Evolutionary conservation across 2,113 vertebrate species (phyloP).

Genomic region (Scomber japonicus): DNA sequence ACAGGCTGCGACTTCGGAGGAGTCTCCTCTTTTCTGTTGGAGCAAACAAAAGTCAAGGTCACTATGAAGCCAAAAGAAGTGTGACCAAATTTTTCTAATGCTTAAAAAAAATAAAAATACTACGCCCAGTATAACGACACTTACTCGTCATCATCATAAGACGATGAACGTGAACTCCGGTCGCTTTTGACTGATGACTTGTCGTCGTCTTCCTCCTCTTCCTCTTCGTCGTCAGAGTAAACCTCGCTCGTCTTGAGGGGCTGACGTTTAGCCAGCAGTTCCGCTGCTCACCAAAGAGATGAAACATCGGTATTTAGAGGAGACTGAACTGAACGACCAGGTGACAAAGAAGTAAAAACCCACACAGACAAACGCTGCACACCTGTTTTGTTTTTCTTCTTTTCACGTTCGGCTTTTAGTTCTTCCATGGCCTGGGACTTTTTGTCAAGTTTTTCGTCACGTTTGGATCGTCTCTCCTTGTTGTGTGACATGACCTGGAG

Average conservation of each 20-base stretch:
- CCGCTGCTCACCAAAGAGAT: slow-evolving; percentile 84
- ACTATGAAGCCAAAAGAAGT: background rate
- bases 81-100: background rate
- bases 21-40: slow-evolving; percentile 92
- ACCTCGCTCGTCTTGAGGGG: slow-evolving; percentile 98
- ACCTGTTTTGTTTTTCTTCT: slow-evolving; percentile 99
- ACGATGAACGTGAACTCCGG: slow-evolving; percentile 93
- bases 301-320: background rate
- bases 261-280: slow-evolving; percentile 95
- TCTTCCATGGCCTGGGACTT: slow-evolving; percentile 99
- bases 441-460: slow-evolving; percentile 98
- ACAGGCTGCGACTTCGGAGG: slow-evolving; percentile 98
- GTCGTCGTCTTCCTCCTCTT: slow-evolving; percentile 97
- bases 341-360: background rate
- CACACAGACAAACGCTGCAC: background rate
- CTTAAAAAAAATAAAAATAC: background rate
- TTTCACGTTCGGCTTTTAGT: slow-evolving; percentile 96
- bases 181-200: slow-evolving; percentile 98
- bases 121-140: slow-evolving; percentile 58
- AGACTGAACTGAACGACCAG: background rate
- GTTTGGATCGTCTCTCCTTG: slow-evolving; percentile 96
- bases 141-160: slow-evolving; percentile 96
- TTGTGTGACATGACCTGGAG: slow-evolving; percentile 97
- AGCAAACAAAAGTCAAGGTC: background rate
- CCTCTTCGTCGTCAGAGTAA: slow-evolving; percentile 97